A percentile compares a stretch with the other conserved stretches of the same genome.
Conservation (phyloP, 1,140 invertebrate genomes). For the Phymastichus coffea region DNA sequence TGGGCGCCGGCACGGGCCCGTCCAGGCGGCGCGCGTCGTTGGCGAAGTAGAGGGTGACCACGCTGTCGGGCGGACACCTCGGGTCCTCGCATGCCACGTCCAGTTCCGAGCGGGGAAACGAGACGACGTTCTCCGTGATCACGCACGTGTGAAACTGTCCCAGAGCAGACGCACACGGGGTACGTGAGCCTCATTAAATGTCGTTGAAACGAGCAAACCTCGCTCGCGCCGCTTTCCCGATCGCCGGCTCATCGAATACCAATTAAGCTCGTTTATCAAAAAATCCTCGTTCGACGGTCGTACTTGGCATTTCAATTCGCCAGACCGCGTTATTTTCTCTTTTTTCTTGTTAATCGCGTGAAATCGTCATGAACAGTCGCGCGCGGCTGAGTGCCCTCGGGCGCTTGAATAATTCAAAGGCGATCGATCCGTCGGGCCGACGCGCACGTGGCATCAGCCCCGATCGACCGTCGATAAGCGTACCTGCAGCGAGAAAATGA, state of each 20-base stretch:
- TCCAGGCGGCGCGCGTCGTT: slow-evolving; percentile 54
- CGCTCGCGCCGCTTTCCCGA: too few species aligned
- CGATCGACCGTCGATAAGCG: neutral
- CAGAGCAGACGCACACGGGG: slow-evolving; percentile 37
- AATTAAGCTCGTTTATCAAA: neutral
- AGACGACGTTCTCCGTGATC: slow-evolving; percentile 77
- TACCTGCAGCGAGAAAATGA: slow-evolving; percentile 56
- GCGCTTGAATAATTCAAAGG: neutral
- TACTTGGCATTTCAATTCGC: too few species aligned
- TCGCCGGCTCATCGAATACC: too few species aligned
- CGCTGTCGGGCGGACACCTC: slow-evolving; percentile 73
- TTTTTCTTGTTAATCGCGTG: too few species aligned
- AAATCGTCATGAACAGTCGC: too few species aligned
- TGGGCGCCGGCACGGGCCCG: slow-evolving; percentile 69
- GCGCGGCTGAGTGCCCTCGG: slow-evolving; percentile 36
- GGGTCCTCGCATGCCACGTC: slow-evolving; percentile 77
- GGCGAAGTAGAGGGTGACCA: slow-evolving; percentile 82
- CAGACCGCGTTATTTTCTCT: too few species aligned
- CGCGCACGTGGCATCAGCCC: too few species aligned
- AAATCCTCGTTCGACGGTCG: neutral
- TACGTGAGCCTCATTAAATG: too few species aligned
- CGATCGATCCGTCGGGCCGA: neutral
- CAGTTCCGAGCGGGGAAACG: slow-evolving; percentile 82
- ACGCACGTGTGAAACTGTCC: slow-evolving; percentile 94
- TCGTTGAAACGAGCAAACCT: too few species aligned